Evolutionary conservation across 2,888 invertebrate genomes (phyloP), one percentile per base, ranked within the genome.

Genomic region (Thymelicus lineola): DNA sequence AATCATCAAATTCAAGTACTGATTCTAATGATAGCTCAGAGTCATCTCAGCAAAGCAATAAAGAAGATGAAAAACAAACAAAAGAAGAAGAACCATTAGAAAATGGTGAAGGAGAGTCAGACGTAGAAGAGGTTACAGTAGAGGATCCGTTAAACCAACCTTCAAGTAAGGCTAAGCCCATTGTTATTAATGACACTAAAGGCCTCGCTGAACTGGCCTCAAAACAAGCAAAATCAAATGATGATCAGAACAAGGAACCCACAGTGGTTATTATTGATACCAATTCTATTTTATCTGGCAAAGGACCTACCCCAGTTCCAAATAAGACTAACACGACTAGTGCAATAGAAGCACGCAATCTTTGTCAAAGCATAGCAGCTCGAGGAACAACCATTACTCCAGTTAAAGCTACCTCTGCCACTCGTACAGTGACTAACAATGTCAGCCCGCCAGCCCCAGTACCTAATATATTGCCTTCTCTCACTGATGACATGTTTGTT

Each of bases 401-500:
- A 50, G 91, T 93, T n/a, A 89, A 86, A 77, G 80, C 86, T 70
- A 91, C 90, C 76, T 77, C 80, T 64, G 74, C 72, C 36, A 65
- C 70, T 71, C 72, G 75, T 38, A 74, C 60, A 79, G 71, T 20
- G 17, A n/a, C 10, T 17, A 53, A 53, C 9, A 53, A 53, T 28
- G 12, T 20, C 73, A 55, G 74, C 17, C 66, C 80, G 14, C 79
- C 83, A 36, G 73, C 81, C 58, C 79, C 89, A 17, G 90, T 88
- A 76, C 86, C 90, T 55, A 91, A 86, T 71, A 93, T 97, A 75
- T 87, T 98, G 79, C 97, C 97, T 15, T 97, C 97, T 14, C 89
- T 98, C 28, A 98, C 98, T 48, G 98, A 98, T 87, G 98, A 98
- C 79, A 98, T 98, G 97, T 98, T 97, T 90, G 98, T 98, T 35